Base-by-base conservation (phyloP, 2,888 invertebrate genomes). In the Cephus nigrinus region DNA sequence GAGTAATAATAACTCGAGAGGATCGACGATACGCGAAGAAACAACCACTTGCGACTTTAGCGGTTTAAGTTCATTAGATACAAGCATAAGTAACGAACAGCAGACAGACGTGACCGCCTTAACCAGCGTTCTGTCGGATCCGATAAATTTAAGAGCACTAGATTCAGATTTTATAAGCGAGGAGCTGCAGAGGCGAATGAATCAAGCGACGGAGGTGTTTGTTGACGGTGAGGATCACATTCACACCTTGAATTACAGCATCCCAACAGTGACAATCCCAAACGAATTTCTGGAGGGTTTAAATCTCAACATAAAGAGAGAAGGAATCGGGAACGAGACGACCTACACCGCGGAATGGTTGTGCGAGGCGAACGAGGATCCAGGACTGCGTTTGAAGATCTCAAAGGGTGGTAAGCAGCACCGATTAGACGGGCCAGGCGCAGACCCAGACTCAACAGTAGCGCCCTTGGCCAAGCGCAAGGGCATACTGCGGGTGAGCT, bases 231-330 rank as follows among this genome's bases (percentile, higher is more conserved):
- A 82, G n/a, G 84, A 85, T n/a, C 78, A 82, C 9, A 68, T 80
- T 69, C 82, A 84, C 73, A 81, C 81, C n/a, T 74, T 78, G 35
- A 80, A 81, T 76, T 85, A 85, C 68, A 83, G 82, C 73, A 82
- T 86, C 35, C 82, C 86, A 1, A 80, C 85, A 0, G 83, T 86
- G n/a, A 80, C 84, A 12, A 81, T 86, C 76, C 80, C 88, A 0
- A 83, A 76, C 32, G 85, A 86, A 33, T 76, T 87, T 32, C 73
- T 88, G 68, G 81, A 82, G 0, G 82, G 82, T 9, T 34, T 88
- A 69, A 86, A 84, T 74, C 79, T 86, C 1, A 81, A 86, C 15
- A 84, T 88, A 75, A 88, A 88, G 23, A 86, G 84, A 15, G 86
- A 88, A 68, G 80, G 71, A 35, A 82, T 79, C 11, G n/a, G 78